Evolutionary conservation across 2,113 vertebrate species (phyloP), one percentile per base, ranked within the genome.

Genomic region (Oreochromis tanganicae): DNA sequence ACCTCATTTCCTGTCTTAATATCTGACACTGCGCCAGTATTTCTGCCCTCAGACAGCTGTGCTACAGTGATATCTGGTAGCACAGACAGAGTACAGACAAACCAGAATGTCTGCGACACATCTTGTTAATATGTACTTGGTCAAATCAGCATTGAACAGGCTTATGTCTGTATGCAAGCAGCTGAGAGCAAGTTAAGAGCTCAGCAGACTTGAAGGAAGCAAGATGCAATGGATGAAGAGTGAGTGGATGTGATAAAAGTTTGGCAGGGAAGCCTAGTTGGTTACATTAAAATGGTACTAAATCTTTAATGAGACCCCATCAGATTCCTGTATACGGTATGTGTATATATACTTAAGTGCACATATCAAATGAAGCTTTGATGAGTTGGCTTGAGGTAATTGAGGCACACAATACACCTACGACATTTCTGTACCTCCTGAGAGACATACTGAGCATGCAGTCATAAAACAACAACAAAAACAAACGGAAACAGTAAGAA

Each of bases 261-360:
- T 86, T 82, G 88, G 81, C 46, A 83, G 84, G 91, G 85, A 88
- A 91, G 87, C 84, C 91, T 75, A 82, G 41, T 87, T 93, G 88
- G 84, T 87, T 92, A 84, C 94, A 92, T 95, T 93, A 90, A 94
- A 95, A 94, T 92, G 84, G 88, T 91, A 81, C 81, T 95, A 94
- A 93, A 95, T 95, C 55, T 94, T 95, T 95, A 93, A 95, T 95
- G 93, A 95, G 93, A 81, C 71, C 80, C 88, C 90, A 93, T 93
- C 85, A 91, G 89, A 88, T 86, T 78, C 87, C 78, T 86, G 43
- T 89, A 89, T 88, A 88, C 21, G 29, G 80, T 89, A 27, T 88
- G 71, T 17, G 41, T 63, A 84, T 85, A 84, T 87, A 61, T 81
- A 85, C 88, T 91, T 93, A 94, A 94, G 94, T 93, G 91, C 91